A percentile compares a stretch with the other conserved stretches of the same genome.
phyloP scores from a whole-genome alignment of 2,797 vertebrate genomes.

The Scleropages formosus region DNA sequence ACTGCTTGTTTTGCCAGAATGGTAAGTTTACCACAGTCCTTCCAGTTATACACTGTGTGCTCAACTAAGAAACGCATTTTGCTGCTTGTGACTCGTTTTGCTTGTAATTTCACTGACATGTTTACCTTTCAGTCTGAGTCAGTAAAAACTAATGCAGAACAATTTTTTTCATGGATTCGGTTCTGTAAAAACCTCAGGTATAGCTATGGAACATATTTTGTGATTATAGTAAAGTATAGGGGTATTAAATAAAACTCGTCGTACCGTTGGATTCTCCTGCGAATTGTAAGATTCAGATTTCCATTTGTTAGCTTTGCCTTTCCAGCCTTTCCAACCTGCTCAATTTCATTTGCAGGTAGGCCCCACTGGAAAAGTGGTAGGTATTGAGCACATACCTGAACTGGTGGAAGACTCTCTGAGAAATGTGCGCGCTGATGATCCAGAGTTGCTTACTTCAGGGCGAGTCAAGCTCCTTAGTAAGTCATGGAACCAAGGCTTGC shows the following conservation, averaged over 20 bases:
- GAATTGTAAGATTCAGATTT: neutral
- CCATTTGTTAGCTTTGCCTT: neutral
- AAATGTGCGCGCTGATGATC: slow-evolving; percentile 78
- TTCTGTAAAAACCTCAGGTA: too few relatives aligned
- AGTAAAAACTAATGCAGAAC: too few relatives aligned
- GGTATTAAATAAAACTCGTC: neutral
- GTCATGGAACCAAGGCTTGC: slow-evolving; percentile 37
- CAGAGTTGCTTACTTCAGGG: slow-evolving; percentile 75
- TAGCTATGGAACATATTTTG: too few relatives aligned
- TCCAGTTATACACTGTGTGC: neutral
- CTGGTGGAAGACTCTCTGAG: slow-evolving; percentile 75
- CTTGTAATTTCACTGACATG: too few relatives aligned
- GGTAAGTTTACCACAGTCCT: slow-evolving; percentile 60
- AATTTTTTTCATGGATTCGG: too few relatives aligned
- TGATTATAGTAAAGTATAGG: too few relatives aligned
- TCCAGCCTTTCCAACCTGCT: neutral
- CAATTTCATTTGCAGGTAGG: slow-evolving; percentile 66
- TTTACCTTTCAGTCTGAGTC: too few relatives aligned
- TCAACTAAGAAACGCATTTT: too few relatives aligned
- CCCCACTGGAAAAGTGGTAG: slow-evolving; percentile 76
- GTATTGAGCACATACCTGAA: slow-evolving; percentile 86
- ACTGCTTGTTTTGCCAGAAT: slow-evolving; percentile 88
- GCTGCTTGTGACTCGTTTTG: too few relatives aligned
- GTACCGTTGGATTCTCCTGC: neutral
- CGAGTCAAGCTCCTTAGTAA: slow-evolving; percentile 77